Evolutionary conservation across 2,797 vertebrate species (phyloP), one percentile per base, ranked within the genome.

Genomic region (Clamator glandarius): DNA sequence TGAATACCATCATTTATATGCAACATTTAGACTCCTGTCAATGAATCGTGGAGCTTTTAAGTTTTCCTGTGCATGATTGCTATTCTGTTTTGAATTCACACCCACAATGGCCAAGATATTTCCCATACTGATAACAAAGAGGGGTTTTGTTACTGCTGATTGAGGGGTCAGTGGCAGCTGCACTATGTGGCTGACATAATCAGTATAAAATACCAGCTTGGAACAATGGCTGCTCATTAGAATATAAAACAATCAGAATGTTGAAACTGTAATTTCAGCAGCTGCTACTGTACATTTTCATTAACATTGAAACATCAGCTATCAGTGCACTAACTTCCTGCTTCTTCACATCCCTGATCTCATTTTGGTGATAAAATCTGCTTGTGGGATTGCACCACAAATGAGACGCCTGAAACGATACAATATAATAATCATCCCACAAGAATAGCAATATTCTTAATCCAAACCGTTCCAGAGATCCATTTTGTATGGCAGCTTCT

Each of bases 61-160:
- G 89, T 94, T 84, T 73, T 75, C 91, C 86, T 63, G 80, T 54
- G 91, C 83, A 86, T 11, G 75, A 93, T 24, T 85, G 87, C 89
- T 92, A 21, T 86, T 79, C 93, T 93, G 96, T 76, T 96, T 93
- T 89, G 93, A 95, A 93, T 93, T 95, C 84, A 94, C 84, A 91
- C 82, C 87, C 96, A 81, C 89, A 95, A 94, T 52, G 89, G 92
- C 81, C 82, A 91, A 85, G 88, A 59, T 74, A 87, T 96, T 97
- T 97, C 96, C 96, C 95, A 95, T 87, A 86, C 66, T 51, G 85
- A 62, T 76, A 94, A 97, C 97, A 98, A 97, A 97, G 96, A 93
- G 69, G 51, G 87, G 17, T 90, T 97, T 97, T 97, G 96, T 97
- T 96, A 70, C 36, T 62, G 87, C 69, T 67, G 63, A 87, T 64